Conservation (phyloP, 2,113 vertebrate genomes). For the Sturnus vulgaris region DNA sequence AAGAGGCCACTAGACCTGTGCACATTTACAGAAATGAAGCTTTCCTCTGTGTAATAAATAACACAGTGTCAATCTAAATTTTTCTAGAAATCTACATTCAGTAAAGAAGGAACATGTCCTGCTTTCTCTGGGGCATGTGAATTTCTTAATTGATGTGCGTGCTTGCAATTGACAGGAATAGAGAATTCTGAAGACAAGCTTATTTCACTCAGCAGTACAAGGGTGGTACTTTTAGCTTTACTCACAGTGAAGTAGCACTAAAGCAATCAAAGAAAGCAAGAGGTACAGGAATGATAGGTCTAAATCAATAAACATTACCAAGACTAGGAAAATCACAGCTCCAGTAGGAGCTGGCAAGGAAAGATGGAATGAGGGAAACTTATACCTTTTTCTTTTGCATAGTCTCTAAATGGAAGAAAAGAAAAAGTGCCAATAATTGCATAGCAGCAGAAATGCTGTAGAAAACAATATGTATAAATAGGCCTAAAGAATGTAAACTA, state of each 20-base stretch:
- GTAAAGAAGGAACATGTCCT: background rate
- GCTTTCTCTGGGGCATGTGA: background rate
- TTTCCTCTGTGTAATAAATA: background rate
- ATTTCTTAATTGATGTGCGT: background rate
- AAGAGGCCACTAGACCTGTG: background rate
- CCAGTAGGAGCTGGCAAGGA: background rate
- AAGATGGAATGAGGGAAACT: background rate
- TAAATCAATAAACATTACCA: background rate
- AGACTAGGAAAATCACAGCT: background rate
- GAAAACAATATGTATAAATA: background rate
- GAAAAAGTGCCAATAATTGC: background rate
- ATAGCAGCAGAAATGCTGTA: background rate
- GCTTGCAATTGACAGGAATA: background rate
- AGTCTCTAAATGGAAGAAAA: background rate
- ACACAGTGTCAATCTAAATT: background rate
- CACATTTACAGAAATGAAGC: background rate
- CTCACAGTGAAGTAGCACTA: background rate
- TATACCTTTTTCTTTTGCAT: background rate
- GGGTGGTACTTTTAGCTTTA: background rate
- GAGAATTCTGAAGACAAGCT: background rate
- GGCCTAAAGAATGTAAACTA: background rate
- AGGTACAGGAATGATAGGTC: background rate
- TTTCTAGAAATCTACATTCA: background rate
- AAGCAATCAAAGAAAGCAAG: background rate
- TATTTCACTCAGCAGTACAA: background rate